Base-by-base conservation (phyloP, 2,888 invertebrate genomes). In the Cyrtodaria siliqua region DNA sequence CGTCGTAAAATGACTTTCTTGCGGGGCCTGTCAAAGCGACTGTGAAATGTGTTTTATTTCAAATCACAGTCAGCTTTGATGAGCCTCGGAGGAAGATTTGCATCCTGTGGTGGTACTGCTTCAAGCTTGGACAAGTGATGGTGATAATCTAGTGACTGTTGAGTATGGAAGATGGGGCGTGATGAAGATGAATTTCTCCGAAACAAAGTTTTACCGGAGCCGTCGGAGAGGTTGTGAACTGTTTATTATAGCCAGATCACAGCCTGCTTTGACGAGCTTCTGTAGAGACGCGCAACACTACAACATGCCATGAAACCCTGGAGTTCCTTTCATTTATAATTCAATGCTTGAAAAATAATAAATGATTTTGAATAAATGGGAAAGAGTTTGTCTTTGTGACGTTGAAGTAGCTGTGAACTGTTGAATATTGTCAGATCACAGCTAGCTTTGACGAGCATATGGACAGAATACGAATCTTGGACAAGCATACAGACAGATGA, bases 201-300 rank as follows among this genome's bases (percentile, higher is more conserved):
- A 44, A 20, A 44, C 16, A 44, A 20, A 20, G n/a, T n/a, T n/a
- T n/a, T n/a, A n/a, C n/a, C n/a, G n/a, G n/a, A 47, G 42, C 33
- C 73, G 56, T 62, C 57, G 47, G 61, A 67, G 44, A 26, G 56
- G 72, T 47, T 59, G 67, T 66, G 70, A 70, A 70, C 70, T 67
- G 67, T 50, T 47, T 23, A 33, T 23, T 8, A 18, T 26, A 1
- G 26, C 42, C 78, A 70, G 70, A 80, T 80, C 80, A 80, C 80
- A 80, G 76, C 76, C 75, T 72, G 79, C 79, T 82, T 82, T 79
- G 81, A 75, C 68, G 77, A 78, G 78, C 73, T 49, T 62, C 59
- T 26, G 50, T n/a, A n/a, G n/a, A 14, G 55, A n/a, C 42, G 33
- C 33, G 12, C 33, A 33, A 33, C n/a, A n/a, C n/a, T n/a, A 42